Conservation (phyloP, 30 jellyfish, hydroid and myxozoan genomes). For the Aurelia sp. region DNA sequence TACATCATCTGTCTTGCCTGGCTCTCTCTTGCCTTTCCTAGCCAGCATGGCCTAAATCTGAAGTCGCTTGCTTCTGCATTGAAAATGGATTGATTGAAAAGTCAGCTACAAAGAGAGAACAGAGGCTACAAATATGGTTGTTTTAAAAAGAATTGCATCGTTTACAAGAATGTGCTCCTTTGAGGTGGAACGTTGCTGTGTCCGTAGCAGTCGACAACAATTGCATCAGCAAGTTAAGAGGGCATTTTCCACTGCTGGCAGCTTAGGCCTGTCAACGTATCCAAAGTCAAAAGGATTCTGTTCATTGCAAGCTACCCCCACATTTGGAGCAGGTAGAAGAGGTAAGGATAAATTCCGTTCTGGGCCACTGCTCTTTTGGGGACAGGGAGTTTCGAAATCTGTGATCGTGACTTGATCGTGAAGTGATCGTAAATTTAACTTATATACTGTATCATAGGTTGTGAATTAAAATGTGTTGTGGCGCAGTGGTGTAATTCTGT, state of each 20-base stretch:
- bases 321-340: neutral
- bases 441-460: too few relatives aligned
- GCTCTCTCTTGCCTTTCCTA: neutral
- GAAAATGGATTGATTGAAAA: neutral
- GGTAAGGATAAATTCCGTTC: neutral
- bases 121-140: neutral
- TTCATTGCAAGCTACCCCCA: too few relatives aligned
- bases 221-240: too few relatives aligned
- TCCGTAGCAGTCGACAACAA: conserved; percentile 1
- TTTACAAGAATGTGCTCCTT: neutral
- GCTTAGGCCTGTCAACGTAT: neutral
- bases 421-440: too few relatives aligned
- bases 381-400: too few relatives aligned
- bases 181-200: conserved; percentile 1
- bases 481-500: too few relatives aligned
- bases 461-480: too few relatives aligned
- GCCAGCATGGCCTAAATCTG: neutral
- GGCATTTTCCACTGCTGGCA: too few relatives aligned
- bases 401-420: too few relatives aligned
- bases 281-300: neutral
- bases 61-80: neutral
- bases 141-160: neutral
- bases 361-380: too few relatives aligned
- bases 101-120: too few relatives aligned
- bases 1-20: neutral